These are phyloP conservation scores for Calonectris borealis DNA, from an alignment of 2,113 vertebrate species.

Conservation along the genomic window DNA sequence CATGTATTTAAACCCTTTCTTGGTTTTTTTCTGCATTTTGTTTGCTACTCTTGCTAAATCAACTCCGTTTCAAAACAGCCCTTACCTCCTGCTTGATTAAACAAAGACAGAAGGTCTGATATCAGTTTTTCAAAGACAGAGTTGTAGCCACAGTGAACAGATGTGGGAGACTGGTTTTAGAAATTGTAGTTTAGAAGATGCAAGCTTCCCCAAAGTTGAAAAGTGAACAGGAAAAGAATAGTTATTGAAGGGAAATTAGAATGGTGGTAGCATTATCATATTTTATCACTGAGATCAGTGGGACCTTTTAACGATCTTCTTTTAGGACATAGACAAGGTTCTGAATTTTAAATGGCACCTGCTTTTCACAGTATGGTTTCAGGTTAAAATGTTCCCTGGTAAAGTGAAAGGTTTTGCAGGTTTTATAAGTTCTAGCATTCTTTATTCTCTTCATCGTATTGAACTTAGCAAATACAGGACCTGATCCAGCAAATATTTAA, in stretches of 20 bases:
- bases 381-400: not conserved
- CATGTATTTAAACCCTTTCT: not conserved
- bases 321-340: not conserved
- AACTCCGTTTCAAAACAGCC: not conserved
- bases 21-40: not conserved
- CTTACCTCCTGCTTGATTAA: not conserved
- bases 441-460: not conserved
- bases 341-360: not conserved
- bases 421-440: not conserved
- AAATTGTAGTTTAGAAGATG: not conserved
- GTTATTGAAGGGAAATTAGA: not conserved
- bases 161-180: not conserved
- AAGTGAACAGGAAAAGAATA: not conserved
- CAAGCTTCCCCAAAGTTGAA: not conserved
- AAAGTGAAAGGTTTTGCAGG: not conserved
- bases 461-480: not conserved
- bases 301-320: not conserved
- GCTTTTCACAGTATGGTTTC: not conserved
- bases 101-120: not conserved
- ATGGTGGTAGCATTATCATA: not conserved
- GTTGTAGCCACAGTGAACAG: not conserved
- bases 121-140: not conserved
- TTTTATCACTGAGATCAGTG: not conserved
- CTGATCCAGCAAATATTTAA: not conserved
- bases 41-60: slow-evolving; percentile 1